Percentiles rank a stretch among this genome's conserved stretches.
These are phyloP conservation scores for Miniopterus natalensis DNA, from an alignment of 2,113 vertebrate species.

Conservation along the genomic window DNA sequence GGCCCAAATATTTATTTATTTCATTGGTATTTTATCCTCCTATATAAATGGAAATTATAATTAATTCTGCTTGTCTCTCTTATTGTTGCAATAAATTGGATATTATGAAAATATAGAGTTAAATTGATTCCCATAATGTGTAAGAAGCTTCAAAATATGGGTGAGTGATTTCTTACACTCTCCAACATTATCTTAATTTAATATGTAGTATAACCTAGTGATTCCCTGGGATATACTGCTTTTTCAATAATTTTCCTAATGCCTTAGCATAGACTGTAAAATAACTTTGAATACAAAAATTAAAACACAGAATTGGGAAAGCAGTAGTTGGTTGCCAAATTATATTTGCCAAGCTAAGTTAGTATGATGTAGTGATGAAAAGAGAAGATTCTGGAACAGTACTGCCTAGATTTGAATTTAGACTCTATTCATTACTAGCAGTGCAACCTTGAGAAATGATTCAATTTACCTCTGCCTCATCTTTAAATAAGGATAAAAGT, in stretches of 20 bases:
- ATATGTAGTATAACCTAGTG: not conserved
- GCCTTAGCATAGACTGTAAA: not conserved
- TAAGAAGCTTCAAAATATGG: not conserved
- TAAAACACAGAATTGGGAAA: not conserved
- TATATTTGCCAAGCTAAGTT: not conserved
- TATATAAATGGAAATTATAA: constrained; percentile 9
- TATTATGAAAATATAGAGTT: constrained; percentile 15
- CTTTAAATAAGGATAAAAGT: not conserved
- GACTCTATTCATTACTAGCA: not conserved
- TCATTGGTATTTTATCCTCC: not conserved
- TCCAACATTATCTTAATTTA: not conserved
- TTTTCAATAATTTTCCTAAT: constrained; percentile 29
- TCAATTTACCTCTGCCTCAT: not conserved
- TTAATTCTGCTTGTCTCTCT: not conserved
- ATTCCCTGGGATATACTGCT: not conserved
- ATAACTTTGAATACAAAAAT: not conserved
- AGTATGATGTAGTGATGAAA: not conserved
- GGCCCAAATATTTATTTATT: not conserved
- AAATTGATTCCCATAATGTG: constrained; percentile 17
- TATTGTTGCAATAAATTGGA: not conserved
- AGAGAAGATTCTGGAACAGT: not conserved
- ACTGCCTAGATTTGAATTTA: not conserved
- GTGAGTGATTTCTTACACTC: not conserved
- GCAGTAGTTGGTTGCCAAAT: not conserved
- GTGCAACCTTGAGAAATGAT: not conserved